phyloP scores from a whole-genome alignment of 1,140 invertebrate genomes.

The Drosophila prosaltans region DNA sequence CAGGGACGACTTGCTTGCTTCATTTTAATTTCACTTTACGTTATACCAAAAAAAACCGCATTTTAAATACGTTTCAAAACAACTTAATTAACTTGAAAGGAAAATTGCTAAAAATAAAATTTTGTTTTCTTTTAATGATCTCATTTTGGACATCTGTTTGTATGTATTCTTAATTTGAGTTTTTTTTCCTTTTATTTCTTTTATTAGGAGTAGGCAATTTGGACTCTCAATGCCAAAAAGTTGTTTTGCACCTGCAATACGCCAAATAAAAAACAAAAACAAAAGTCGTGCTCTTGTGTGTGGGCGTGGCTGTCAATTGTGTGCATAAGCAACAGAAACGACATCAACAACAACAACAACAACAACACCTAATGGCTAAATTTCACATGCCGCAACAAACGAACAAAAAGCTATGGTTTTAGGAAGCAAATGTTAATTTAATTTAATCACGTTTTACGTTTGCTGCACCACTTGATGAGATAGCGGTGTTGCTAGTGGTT shows the following conservation, averaged over 20 bases:
- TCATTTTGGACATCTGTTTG: not conserved
- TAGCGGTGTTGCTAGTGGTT: not conserved
- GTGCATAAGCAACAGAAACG: conserved; percentile 50
- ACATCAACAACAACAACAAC: conserved; percentile 65
- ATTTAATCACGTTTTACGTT: conserved; percentile 76
- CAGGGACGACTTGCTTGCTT: too few species aligned
- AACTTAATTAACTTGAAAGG: not conserved
- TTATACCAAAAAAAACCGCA: too few species aligned
- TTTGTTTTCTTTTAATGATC: not conserved
- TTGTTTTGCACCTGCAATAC: conserved; percentile 39
- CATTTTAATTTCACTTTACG: too few species aligned
- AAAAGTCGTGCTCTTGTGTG: conserved; percentile 48
- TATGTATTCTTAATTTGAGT: not conserved
- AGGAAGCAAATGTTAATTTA: conserved; percentile 80
- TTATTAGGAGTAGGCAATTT: not conserved
- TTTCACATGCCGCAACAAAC: conserved; percentile 60
- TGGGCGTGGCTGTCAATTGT: conserved; percentile 64
- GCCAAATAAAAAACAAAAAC: not conserved
- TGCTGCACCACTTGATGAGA: conserved; percentile 15
- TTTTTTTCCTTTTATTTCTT: not conserved
- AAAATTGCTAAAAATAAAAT: not conserved
- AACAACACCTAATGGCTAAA: conserved; percentile 79
- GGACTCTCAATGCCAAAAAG: conserved; percentile 29
- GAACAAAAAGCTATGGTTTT: conserved; percentile 29
- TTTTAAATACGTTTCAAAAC: not conserved